Evolutionary conservation across 2,113 vertebrate genomes (phyloP), one percentile per base, ranked within the genome.

Genomic region (Halcyon senegalensis): DNA sequence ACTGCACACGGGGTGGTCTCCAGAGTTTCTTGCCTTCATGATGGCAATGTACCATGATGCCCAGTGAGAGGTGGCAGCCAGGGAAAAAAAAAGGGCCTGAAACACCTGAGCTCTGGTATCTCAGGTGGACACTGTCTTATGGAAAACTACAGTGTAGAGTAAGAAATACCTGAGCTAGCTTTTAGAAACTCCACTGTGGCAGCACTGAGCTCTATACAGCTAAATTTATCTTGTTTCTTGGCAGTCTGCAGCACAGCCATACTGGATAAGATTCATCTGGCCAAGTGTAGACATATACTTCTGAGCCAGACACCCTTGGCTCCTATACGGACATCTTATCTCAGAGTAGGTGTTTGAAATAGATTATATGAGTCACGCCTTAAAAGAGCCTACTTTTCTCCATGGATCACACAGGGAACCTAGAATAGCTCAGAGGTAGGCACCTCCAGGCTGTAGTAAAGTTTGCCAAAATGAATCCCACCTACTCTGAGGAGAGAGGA

Each of bases 281-380:
- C 87, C 89, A 90, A 96, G 78, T 31, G 50, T 16, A 97, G 93
- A 91, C 62, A n/a, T 48, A 75, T 33, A 93, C 89, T 93, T 92
- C 95, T 95, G 89, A 96, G 89, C 91, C 95, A 96, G 87, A 94
- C 93, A 94, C 91, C 91, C 87, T 91, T 96, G 94, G 93, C 94
- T 96, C 87, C 81, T 97, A 76, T 69, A 89, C 53, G 95, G 96
- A 87, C 96, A 87, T 85, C 84, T 92, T 92, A 91, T 87, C 77
- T 75, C 39, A 84, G 67, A 91, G 94, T 64, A 91, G 89, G 87
- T 89, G 95, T 96, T 92, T 76, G 77, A 96, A 97, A 95, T 51
- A 94, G 77, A 85, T 82, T 68, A 76, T 46, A 83, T 97, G 95
- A 96, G 94, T 97, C 96, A 97, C 28, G 2, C 62, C 77, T 89